Percentiles rank a stretch among this genome's conserved stretches.
These are phyloP conservation scores for Drosophila biarmipes DNA, from an alignment of 1,140 invertebrate genomes.

Conservation along the genomic window DNA sequence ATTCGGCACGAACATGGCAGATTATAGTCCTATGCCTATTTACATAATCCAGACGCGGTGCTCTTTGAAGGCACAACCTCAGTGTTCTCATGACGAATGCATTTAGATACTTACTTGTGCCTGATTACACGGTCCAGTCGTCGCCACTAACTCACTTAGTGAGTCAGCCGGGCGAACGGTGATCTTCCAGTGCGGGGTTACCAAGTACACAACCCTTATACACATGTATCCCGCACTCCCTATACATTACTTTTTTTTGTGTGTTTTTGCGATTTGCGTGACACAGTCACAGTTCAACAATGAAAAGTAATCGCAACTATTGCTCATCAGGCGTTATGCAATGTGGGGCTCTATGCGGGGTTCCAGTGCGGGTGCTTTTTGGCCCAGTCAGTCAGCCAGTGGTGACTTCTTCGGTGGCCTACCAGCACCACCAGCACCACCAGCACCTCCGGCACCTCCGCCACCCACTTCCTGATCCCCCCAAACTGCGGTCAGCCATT, in stretches of 20 bases:
- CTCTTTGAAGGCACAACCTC: not conserved
- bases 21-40: slow-evolving; percentile 6
- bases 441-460: no score
- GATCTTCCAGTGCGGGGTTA: slow-evolving; percentile 21
- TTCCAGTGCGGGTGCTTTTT: slow-evolving; percentile 3
- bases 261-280: slow-evolving; percentile 55
- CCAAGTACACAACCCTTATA: slow-evolving; percentile 7
- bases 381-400: slow-evolving; percentile 23
- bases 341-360: slow-evolving; percentile 20
- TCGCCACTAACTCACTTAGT: slow-evolving; percentile 30
- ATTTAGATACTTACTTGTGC: slow-evolving; percentile 24
- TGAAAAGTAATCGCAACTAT: slow-evolving; percentile 69
- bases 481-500: slow-evolving; percentile 50
- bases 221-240: slow-evolving; percentile 5
- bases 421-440: not conserved
- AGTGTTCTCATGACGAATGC: slow-evolving; percentile 60
- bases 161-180: slow-evolving; percentile 8
- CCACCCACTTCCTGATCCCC: slow-evolving; percentile 20
- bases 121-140: slow-evolving; percentile 30
- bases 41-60: slow-evolving; percentile 11
- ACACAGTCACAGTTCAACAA: slow-evolving; percentile 61
- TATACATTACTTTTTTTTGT: not conserved
- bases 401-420: slow-evolving; percentile 37
- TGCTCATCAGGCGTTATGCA: slow-evolving; percentile 70
- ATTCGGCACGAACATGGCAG: slow-evolving; percentile 21